phyloP scores from a whole-genome alignment of 2,113 vertebrate species.

The Archilochus colubris region DNA sequence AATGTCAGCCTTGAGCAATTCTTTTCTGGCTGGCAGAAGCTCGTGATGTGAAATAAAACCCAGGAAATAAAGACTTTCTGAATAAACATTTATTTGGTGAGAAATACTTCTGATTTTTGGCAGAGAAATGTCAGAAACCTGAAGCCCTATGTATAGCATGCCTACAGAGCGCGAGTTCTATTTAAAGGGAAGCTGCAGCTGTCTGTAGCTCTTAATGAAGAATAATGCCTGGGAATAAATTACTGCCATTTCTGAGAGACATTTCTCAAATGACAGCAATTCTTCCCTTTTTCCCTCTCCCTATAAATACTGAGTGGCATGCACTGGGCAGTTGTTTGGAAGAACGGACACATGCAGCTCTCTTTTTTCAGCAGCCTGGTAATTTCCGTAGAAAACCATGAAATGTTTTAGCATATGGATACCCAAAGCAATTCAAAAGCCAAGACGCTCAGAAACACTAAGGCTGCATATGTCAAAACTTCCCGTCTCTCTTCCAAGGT shows the following conservation, averaged over 20 bases:
- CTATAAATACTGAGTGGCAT: not conserved
- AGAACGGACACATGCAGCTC: not conserved
- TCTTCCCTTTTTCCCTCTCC: constrained; percentile 26
- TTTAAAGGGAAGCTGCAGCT: constrained; percentile 70
- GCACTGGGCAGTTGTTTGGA: not conserved
- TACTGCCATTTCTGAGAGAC: constrained; percentile 38
- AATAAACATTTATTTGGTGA: constrained; percentile 69
- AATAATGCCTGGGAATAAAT: constrained; percentile 71
- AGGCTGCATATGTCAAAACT: not conserved
- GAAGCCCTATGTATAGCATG: constrained; percentile 54
- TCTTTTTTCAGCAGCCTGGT: not conserved
- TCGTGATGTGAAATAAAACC: constrained; percentile 29
- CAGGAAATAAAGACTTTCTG: constrained; percentile 56
- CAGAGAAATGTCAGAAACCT: constrained; percentile 61
- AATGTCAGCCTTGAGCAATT: not conserved
- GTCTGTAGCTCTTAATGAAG: constrained; percentile 62
- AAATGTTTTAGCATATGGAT: not conserved
- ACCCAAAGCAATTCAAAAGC: not conserved
- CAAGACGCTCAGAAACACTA: not conserved
- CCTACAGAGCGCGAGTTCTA: constrained; percentile 54
- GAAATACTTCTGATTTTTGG: constrained; percentile 67
- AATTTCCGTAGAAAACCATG: not conserved
- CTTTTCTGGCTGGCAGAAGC: not conserved
- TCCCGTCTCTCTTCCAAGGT: not conserved
- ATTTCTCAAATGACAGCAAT: constrained; percentile 18